Conservation (phyloP, 2,113 vertebrate species). For the Oryzias melastigma region DNA sequence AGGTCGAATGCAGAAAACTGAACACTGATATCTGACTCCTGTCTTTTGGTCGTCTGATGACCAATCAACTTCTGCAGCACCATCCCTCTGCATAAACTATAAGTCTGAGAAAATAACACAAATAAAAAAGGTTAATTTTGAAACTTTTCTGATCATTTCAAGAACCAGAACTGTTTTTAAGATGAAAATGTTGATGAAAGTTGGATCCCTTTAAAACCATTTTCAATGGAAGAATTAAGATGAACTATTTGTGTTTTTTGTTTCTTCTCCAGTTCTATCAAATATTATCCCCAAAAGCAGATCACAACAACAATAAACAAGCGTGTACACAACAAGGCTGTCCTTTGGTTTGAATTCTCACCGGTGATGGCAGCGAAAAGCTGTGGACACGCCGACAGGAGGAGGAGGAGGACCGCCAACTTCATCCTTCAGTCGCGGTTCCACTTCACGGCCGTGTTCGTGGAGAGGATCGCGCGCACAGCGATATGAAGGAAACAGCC, state of each 20-base stretch:
- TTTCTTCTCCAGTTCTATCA: too few relatives aligned
- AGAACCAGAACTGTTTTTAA: too few relatives aligned
- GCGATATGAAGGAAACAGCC: neutral
- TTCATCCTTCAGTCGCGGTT: slow-evolving; percentile 48
- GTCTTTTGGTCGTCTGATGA: slow-evolving; percentile 16
- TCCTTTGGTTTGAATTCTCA: slow-evolving; percentile 34
- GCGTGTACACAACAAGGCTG: too few relatives aligned
- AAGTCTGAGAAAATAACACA: neutral
- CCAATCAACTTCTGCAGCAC: slow-evolving; percentile 8
- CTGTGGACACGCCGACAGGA: slow-evolving; percentile 35
- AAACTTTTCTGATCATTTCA: too few relatives aligned
- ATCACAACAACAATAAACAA: too few relatives aligned
- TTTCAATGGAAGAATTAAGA: too few relatives aligned
- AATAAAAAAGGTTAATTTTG: neutral
- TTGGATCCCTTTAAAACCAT: too few relatives aligned
- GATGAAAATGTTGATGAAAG: too few relatives aligned
- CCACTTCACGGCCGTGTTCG: slow-evolving; percentile 17
- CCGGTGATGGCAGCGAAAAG: slow-evolving; percentile 35
- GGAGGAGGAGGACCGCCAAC: slow-evolving; percentile 42
- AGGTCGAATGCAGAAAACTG: slow-evolving; percentile 27
- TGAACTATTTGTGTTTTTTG: too few relatives aligned
- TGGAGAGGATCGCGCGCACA: neutral
- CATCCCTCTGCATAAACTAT: neutral
- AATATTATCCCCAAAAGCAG: too few relatives aligned
- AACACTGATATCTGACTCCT: slow-evolving; percentile 40